Evolutionary conservation across 2,113 vertebrate genomes (phyloP), one percentile per base, ranked within the genome.

Genomic region (Hucho hucho): DNA sequence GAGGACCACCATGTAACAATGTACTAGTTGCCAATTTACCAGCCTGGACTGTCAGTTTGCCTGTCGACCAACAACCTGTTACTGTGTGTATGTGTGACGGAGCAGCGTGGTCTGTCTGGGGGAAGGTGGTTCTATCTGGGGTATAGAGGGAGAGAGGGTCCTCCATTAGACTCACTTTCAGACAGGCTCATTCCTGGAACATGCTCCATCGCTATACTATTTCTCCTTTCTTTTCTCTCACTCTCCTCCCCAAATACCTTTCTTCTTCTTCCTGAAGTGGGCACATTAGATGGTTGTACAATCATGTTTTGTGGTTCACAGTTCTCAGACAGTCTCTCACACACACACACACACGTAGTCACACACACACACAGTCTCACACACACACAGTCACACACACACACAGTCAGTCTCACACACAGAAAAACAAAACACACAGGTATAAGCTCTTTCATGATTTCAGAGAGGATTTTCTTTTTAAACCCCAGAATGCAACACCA

Each of bases 1-100:
- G 82, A 78, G 96, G 92, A 97, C 96, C 90, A 92, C 90, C 86
- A 90, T 90, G 22, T 76, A 73, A 77, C 68, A 90, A 89, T 87
- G 79, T 95, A 93, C 93, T 91, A 91, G 88, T 94, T 94, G 93
- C 95, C 95, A 95, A 94, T 92, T 90, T 86, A 86, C 94, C 94
- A 94, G 91, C 93, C 94, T 92, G 92, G 93, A 95, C 92, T 59
- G 92, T 79, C 66, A 73, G 71, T 68, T 74, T 47, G 83, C 71
- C 68, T 53, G 11, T 93, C 90, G 87, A 92, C 92, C 89, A 93
- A 75, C 91, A 79, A 89, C 93, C 91, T 91, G 82, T 87, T 79
- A 74, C 79, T 29, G 77, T 79, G 76, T 73, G 79, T 53, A 37
- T 89, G 85, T 92, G 91, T 93, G 94, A 94, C 94, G 91, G 73